Conservation (phyloP, 1,140 invertebrate genomes). For the Uloborus diversus region DNA sequence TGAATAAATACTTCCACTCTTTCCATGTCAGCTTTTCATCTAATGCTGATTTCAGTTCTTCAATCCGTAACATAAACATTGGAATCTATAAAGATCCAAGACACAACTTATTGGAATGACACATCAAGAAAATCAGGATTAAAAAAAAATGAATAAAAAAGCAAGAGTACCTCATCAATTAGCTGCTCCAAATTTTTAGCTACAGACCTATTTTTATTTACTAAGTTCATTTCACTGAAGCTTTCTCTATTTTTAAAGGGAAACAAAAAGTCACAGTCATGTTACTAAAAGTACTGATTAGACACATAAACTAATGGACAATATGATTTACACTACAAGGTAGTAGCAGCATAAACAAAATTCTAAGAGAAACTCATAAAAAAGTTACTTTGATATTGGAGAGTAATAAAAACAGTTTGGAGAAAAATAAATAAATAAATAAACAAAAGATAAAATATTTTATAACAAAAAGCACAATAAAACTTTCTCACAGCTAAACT, state of each 20-base stretch:
- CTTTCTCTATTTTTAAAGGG: constrained; percentile 71
- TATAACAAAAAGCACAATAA: no score
- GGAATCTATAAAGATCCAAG: constrained; percentile 64
- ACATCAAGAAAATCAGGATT: not conserved
- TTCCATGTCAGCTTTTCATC: constrained; percentile 75
- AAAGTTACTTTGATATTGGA: no score
- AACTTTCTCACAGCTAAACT: no score
- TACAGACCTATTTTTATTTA: constrained; percentile 71
- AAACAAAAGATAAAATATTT: no score
- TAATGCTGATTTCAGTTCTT: constrained; percentile 71
- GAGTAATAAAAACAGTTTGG: no score
- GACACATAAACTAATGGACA: no score
- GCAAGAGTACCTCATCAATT: constrained; percentile 69
- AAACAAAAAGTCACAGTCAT: constrained; percentile 24
- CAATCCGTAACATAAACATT: constrained; percentile 71
- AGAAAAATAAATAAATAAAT: no score
- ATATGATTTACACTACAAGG: no score
- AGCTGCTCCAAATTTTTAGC: constrained; percentile 72
- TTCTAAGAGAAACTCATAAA: no score
- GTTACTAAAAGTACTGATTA: no score
- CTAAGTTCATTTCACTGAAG: constrained; percentile 71
- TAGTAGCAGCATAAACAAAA: no score
- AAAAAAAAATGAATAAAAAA: not conserved
- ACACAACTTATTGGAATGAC: not conserved
- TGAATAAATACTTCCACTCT: constrained; percentile 77